Evolutionary conservation across 2,888 invertebrate genomes (phyloP).

Genomic region (Sphaerophoria taeniata): DNA sequence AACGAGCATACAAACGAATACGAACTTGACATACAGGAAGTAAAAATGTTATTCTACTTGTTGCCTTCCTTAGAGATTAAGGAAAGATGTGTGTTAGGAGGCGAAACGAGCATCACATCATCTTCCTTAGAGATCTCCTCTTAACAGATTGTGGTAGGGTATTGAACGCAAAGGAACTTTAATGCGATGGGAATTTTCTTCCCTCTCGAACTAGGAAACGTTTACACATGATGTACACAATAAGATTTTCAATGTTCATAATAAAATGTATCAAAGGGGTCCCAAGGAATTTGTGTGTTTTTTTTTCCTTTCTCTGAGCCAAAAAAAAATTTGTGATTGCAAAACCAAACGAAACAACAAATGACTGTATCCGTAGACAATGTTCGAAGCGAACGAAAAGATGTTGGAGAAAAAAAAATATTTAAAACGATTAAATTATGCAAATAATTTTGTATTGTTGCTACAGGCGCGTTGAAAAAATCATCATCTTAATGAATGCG

Average conservation of each 20-base stretch:
- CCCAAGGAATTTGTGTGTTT: conserved; percentile 49
- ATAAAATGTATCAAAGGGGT: conserved; percentile 65
- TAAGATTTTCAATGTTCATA: conserved; percentile 48
- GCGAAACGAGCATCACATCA: conserved; percentile 34
- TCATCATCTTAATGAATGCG: conserved; percentile 70
- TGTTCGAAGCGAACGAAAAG: conserved; percentile 39
- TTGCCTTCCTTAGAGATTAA: conserved; percentile 58
- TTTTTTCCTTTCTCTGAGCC: conserved; percentile 20
- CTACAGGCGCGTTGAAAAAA: conserved; percentile 72
- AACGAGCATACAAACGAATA: conserved; percentile 8
- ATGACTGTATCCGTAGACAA: conserved; percentile 31
- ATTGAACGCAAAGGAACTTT: conserved; percentile 32
- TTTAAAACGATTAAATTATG: conserved; percentile 72
- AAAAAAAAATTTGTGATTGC: conserved; percentile 59
- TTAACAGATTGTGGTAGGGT: conserved; percentile 63
- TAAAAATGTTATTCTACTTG: conserved; percentile 67
- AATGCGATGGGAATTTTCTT: conserved; percentile 70
- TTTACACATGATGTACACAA: conserved; percentile 66
- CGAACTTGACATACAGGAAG: conserved; percentile 73
- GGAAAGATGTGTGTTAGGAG: conserved; percentile 52
- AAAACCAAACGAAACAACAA: conserved; percentile 51
- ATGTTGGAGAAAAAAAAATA: conserved; percentile 47
- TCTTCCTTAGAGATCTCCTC: conserved; percentile 33
- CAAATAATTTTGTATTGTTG: conserved; percentile 70
- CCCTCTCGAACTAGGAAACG: conserved; percentile 65